phyloP scores from a whole-genome alignment of 2,797 vertebrate species.

The Microctenopoma stevenorrisi region DNA sequence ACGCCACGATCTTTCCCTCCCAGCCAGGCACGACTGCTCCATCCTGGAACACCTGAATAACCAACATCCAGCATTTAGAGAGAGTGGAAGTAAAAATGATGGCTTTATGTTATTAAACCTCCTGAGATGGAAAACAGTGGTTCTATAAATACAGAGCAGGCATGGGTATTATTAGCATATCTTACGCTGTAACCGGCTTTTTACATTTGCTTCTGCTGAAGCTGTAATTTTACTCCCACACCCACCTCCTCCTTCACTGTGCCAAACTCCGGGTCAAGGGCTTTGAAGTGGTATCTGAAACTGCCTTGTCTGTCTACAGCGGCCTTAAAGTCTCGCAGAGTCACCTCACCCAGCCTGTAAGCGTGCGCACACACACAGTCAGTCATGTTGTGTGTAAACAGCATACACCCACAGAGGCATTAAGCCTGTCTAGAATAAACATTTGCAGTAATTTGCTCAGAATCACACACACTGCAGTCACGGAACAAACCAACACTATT shows the following conservation, averaged over 20 bases:
- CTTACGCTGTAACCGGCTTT: conserved; percentile 35
- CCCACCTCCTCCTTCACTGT: conserved; percentile 98
- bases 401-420: conserved; percentile 32
- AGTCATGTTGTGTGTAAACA: conserved; percentile 42
- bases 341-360: conserved; percentile 94
- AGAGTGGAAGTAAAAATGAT: conserved; percentile 47
- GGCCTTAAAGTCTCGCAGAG: conserved; percentile 94
- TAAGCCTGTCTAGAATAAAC: conserved; percentile 30
- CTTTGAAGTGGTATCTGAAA: conserved; percentile 99
- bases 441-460: conserved; percentile 36
- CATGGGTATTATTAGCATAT: conserved; percentile 55
- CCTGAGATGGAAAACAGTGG: conserved; percentile 42
- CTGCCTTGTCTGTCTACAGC: conserved; percentile 94
- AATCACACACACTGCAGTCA: conserved; percentile 7
- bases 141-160: conserved; percentile 35
- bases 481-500: conserved; percentile 6
- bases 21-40: conserved; percentile 95
- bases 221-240: conserved; percentile 54
- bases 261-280: conserved; percentile 98
- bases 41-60: conserved; percentile 92
- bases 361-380: conserved; percentile 45
- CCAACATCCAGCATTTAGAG: conserved; percentile 37
- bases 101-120: conserved; percentile 17
- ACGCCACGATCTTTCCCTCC: conserved; percentile 99
- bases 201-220: conserved; percentile 38